Conservation (phyloP, 2,113 vertebrate species). For the Corythaeola cristata region DNA sequence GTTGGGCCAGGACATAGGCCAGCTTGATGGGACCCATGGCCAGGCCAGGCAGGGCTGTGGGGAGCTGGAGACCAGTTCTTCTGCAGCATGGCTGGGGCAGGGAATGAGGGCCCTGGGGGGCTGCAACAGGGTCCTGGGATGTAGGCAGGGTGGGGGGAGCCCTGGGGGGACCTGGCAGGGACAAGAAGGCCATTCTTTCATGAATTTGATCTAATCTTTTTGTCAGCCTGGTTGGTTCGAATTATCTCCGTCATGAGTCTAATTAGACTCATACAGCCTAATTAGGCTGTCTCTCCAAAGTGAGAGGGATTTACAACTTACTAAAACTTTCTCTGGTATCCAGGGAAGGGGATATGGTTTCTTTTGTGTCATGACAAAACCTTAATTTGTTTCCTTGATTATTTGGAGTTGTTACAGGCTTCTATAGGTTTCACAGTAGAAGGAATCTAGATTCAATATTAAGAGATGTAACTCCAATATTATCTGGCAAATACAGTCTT, state of each 20-base stretch:
- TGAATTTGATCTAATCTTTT: neutral
- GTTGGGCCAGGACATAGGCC: neutral
- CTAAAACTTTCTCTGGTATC: neutral
- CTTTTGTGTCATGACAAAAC: neutral
- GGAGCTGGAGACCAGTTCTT: neutral
- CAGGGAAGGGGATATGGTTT: neutral
- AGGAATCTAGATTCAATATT: neutral
- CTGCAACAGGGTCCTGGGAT: no score
- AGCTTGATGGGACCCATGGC: neutral
- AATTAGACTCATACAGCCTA: no score
- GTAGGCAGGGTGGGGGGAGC: neutral
- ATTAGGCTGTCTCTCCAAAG: neutral
- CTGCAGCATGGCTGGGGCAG: neutral
- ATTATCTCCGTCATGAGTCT: neutral
- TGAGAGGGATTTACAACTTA: neutral
- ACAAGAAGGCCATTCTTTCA: neutral
- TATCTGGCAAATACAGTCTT: neutral
- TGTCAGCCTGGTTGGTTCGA: neutral
- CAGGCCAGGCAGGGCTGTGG: neutral
- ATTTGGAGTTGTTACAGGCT: neutral
- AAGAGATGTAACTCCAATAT: neutral
- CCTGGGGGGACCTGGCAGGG: neutral
- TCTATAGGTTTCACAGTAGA: neutral
- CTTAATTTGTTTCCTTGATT: neutral
- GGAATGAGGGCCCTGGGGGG: fast-evolving